These are phyloP conservation scores for Scaeva pyrastri DNA, from an alignment of 2,888 invertebrate species.

Conservation along the genomic window DNA sequence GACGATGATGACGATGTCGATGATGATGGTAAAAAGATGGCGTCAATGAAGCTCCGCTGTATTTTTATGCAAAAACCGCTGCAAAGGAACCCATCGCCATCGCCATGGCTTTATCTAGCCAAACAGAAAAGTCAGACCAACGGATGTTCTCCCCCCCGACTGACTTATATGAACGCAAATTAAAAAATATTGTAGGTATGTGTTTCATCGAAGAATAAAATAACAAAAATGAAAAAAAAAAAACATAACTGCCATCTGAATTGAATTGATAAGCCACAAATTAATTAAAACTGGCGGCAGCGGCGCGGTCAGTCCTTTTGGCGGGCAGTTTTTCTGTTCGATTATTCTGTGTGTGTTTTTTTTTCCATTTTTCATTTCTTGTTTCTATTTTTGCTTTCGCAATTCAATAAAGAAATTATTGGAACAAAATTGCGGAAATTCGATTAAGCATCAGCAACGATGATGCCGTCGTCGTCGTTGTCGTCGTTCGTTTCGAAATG, in stretches of 20 bases:
- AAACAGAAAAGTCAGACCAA: conserved; percentile 57
- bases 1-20: conserved; percentile 13
- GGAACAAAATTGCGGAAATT: conserved; percentile 78
- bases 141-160: conserved; percentile 65
- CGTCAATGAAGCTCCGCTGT: conserved; percentile 44
- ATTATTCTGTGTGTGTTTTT: conserved; percentile 78
- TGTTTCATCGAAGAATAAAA: conserved; percentile 66
- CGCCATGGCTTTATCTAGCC: conserved; percentile 47
- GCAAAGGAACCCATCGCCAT: conserved; percentile 31
- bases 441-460: conserved; percentile 72
- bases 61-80: conserved; percentile 33
- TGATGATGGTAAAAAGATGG: conserved; percentile 66
- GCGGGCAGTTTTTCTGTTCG: conserved; percentile 78
- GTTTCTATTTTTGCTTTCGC: conserved; percentile 66
- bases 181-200: conserved; percentile 43
- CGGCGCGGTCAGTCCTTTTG: conserved; percentile 76
- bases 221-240: conserved; percentile 4
- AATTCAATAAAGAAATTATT: conserved; percentile 77
- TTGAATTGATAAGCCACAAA: conserved; percentile 84
- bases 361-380: conserved; percentile 44
- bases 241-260: conserved; percentile 76
- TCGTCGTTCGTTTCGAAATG: conserved; percentile 18
- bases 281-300: conserved; percentile 80
- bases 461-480: conserved; percentile 29
- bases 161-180: conserved; percentile 58